Conservation (phyloP, 2,888 invertebrate species). For the Masnerella sp. region DNA sequence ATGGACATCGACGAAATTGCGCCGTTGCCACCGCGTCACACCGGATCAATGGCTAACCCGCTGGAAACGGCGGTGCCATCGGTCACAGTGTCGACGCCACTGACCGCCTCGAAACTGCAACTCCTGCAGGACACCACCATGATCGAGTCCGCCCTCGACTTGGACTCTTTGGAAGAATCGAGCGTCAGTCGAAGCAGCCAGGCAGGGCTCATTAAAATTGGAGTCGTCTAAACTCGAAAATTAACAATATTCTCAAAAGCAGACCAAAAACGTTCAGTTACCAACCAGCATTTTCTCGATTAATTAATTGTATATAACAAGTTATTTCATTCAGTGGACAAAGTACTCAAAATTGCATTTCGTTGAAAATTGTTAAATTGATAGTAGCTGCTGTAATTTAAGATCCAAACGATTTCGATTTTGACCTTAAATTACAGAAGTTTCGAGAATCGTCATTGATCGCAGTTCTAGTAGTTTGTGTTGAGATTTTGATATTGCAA, state of each 20-base stretch:
- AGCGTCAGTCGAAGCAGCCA: conserved; percentile 84
- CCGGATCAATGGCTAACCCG: conserved; percentile 65
- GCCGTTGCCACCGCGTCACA: conserved; percentile 75
- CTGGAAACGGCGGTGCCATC: conserved; percentile 67
- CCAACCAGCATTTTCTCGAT: no score
- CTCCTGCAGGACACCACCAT: conserved; percentile 92
- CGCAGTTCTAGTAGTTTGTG: no score
- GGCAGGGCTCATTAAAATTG: conserved; percentile 82
- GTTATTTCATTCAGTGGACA: no score
- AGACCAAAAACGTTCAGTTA: neutral
- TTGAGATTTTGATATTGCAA: conserved; percentile 1
- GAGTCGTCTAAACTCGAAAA: conserved; percentile 77
- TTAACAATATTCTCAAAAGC: no score
- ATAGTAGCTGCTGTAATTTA: no score
- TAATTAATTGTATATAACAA: no score
- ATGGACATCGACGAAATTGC: conserved; percentile 77
- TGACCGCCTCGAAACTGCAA: conserved; percentile 84
- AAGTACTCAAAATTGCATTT: no score
- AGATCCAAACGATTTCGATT: no score
- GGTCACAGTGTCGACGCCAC: conserved; percentile 73
- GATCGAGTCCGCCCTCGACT: conserved; percentile 93
- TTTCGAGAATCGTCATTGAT: no score
- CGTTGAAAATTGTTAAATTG: no score
- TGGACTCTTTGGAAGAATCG: conserved; percentile 90
- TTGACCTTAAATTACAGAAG: no score